Evolutionary conservation across 2,113 vertebrate genomes (phyloP).

Genomic region (Symphodus melops): DNA sequence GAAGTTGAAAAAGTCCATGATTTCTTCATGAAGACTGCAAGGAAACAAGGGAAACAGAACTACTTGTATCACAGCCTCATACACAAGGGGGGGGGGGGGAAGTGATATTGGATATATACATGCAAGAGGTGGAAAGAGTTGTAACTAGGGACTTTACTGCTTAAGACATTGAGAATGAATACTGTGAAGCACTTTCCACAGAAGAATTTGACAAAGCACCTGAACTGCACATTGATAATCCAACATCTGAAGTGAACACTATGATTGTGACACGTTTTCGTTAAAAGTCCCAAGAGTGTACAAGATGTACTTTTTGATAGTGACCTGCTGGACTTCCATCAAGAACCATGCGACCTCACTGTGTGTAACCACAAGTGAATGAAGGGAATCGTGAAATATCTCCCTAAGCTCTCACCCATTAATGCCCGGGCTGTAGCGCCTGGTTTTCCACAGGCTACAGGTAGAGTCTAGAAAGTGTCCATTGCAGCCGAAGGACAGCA

Average conservation of each 20-base stretch:
- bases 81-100: no score
- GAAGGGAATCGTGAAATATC: not conserved
- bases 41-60: not conserved
- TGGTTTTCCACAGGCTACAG: slow-evolving; percentile 92
- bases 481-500: slow-evolving; percentile 81
- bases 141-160: no score
- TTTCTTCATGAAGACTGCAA: slow-evolving; percentile 94
- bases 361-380: not conserved
- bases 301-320: not conserved
- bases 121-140: no score
- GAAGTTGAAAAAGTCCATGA: slow-evolving; percentile 97
- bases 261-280: no score
- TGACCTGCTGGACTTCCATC: not conserved
- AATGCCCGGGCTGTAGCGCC: slow-evolving; percentile 91
- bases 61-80: no score
- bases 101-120: no score
- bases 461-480: slow-evolving; percentile 80
- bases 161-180: no score
- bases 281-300: not conserved
- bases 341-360: not conserved
- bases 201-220: no score
- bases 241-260: no score
- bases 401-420: slow-evolving; percentile 87
- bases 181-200: no score
- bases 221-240: no score